Evolutionary conservation across 2,113 vertebrate species (phyloP), one percentile per base, ranked within the genome.

Genomic region (Thinocorus orbignyianus): DNA sequence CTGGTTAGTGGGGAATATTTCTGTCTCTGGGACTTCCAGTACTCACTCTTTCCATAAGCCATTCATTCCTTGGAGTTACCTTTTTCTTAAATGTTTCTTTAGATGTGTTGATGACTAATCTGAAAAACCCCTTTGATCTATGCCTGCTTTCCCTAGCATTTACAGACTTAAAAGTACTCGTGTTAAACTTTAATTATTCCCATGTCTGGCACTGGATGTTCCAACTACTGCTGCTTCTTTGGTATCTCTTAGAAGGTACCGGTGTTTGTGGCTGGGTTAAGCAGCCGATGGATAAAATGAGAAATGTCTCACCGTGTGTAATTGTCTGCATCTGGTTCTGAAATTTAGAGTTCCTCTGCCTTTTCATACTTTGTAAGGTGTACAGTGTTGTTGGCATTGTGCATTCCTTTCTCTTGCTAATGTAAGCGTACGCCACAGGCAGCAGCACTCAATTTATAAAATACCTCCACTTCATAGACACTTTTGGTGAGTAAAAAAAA

Each of bases 181-280:
- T 88, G 87, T 97, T 96, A 97, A 96, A 96, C 76, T 96, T 97
- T 95, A 95, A 95, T 97, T 89, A 94, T 85, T 88, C 80, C 81
- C 6, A 2, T 79, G 89, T 94, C 87, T 95, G 83, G 73, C 93
- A 93, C 95, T 93, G 69, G 83, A 81, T 94, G 92, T 96, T 91
- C 93, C 3, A 16, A 25, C 86, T 78, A 11, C 70, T 84, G 89
- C 96, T 97, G 91, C 90, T 88, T 94, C 96, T 96, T 94, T 90
- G 81, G 94, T 96, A 80, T 86, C 66, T 95, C 79, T 95, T 48
- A 12, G 81, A 90, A 91, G 93, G 74, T 71, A 57, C 10, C 86
- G 31, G 76, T 65, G 44, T 70, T 15, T 70, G 88, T 64, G 72
- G 93, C 91, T 96, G 91, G 83, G 90, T 92, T 81, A 82, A 90